phyloP scores from a whole-genome alignment of 2,888 invertebrate genomes.

The Coleophora deauratella region DNA sequence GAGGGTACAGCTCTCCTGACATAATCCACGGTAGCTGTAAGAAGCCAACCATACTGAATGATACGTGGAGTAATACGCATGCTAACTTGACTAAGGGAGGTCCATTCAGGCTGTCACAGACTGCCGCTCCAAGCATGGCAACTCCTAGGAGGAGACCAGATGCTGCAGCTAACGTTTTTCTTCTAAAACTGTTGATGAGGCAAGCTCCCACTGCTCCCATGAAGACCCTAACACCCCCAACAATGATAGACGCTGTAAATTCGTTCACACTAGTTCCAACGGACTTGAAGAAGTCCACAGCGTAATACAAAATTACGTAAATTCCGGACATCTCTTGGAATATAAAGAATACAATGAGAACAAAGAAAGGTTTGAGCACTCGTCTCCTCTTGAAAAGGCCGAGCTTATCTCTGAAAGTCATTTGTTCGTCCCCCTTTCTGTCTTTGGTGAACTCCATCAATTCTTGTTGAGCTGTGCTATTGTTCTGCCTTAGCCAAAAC shows the following conservation, averaged over 20 bases:
- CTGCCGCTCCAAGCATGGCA: constrained; percentile 78
- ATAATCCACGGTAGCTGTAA: constrained; percentile 84
- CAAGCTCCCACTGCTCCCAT: constrained; percentile 80
- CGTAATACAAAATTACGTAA: constrained; percentile 82
- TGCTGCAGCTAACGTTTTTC: constrained; percentile 76
- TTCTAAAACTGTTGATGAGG: constrained; percentile 77
- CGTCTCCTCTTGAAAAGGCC: constrained; percentile 63
- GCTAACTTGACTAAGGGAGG: constrained; percentile 65
- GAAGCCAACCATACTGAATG: constrained; percentile 83
- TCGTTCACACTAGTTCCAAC: constrained; percentile 78
- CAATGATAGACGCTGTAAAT: constrained; percentile 80
- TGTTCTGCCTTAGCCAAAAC: constrained; percentile 78
- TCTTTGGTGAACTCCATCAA: constrained; percentile 74
- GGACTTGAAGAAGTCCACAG: constrained; percentile 80
- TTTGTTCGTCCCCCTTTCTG: constrained; percentile 44
- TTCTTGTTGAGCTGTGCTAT: constrained; percentile 76
- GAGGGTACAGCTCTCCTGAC: constrained; percentile 82
- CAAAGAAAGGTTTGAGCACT: constrained; percentile 79
- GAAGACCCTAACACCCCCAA: constrained; percentile 77
- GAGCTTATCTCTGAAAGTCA: constrained; percentile 54
- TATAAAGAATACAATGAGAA: constrained; percentile 78
- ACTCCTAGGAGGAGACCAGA: constrained; percentile 79
- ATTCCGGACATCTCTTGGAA: constrained; percentile 84
- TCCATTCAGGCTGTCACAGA: constrained; percentile 72
- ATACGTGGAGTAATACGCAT: constrained; percentile 79